Evolutionary conservation across 2,888 invertebrate genomes (phyloP).

Genomic region (Orgyia antiqua): DNA sequence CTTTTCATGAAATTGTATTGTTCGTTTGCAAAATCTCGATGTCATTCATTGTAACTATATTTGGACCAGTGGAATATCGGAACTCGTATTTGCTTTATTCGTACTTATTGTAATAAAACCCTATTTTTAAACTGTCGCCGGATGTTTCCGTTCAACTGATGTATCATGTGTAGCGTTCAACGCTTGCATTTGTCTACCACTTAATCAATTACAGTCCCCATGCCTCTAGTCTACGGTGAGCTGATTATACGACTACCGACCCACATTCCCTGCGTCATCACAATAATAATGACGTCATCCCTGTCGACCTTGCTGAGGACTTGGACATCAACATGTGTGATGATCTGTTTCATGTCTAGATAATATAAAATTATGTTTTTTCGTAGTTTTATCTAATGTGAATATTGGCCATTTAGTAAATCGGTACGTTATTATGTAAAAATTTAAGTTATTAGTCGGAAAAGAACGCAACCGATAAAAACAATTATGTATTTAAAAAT

Average conservation of each 20-base stretch:
- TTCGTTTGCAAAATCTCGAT: neutral
- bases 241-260: conserved; percentile 25
- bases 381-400: no score
- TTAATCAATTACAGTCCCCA: conserved; percentile 57
- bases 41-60: conserved; percentile 1
- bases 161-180: conserved; percentile 13
- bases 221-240: conserved; percentile 32
- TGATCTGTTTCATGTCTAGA: conserved; percentile 50
- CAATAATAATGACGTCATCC: conserved; percentile 59
- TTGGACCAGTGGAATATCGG: conserved; percentile 4
- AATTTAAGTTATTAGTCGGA: no score
- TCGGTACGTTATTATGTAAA: no score
- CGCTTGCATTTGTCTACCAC: conserved; percentile 35
- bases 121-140: conserved; percentile 43
- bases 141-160: conserved; percentile 35
- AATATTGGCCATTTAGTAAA: no score
- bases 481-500: no score
- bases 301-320: conserved; percentile 56
- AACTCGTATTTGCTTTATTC: conserved; percentile 1
- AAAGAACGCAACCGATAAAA: no score
- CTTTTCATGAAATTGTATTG: conserved; percentile 5
- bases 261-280: conserved; percentile 59
- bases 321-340: conserved; percentile 41
- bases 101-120: conserved; percentile 7
- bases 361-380: no score